Evolutionary conservation across 2,113 vertebrate genomes (phyloP).

Genomic region (Physeter macrocephalus): DNA sequence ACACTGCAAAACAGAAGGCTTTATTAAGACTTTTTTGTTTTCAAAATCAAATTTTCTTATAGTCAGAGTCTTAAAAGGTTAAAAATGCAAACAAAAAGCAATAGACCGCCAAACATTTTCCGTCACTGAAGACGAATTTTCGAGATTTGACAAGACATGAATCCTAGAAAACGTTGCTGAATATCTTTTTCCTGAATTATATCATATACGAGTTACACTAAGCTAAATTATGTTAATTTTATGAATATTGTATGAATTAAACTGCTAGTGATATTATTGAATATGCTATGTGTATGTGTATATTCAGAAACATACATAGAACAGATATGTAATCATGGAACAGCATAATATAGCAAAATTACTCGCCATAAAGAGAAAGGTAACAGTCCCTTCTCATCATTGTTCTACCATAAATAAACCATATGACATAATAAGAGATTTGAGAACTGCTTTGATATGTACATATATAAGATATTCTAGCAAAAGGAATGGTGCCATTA

Average conservation of each 20-base stretch:
- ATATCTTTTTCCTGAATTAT: neutral
- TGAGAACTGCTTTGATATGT: neutral
- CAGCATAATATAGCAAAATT: neutral
- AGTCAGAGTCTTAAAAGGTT: neutral
- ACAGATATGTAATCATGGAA: neutral
- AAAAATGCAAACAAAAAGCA: slow-evolving; percentile 24
- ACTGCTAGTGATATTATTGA: neutral
- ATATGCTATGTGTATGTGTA: neutral
- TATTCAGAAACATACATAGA: neutral
- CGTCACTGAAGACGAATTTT: neutral
- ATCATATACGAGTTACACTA: neutral
- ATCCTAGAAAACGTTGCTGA: neutral
- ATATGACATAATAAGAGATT: neutral
- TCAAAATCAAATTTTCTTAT: neutral
- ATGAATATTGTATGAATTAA: neutral
- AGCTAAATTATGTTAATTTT: neutral
- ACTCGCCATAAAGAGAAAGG: neutral
- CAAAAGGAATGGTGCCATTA: neutral
- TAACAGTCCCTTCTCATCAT: neutral
- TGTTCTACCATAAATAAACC: neutral
- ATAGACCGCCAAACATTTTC: neutral
- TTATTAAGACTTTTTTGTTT: neutral
- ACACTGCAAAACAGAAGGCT: neutral
- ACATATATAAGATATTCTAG: neutral
- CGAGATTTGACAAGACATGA: neutral